These are phyloP conservation scores for Tragulus kanchil DNA, from an alignment of 2,113 vertebrate species.

Conservation along the genomic window DNA sequence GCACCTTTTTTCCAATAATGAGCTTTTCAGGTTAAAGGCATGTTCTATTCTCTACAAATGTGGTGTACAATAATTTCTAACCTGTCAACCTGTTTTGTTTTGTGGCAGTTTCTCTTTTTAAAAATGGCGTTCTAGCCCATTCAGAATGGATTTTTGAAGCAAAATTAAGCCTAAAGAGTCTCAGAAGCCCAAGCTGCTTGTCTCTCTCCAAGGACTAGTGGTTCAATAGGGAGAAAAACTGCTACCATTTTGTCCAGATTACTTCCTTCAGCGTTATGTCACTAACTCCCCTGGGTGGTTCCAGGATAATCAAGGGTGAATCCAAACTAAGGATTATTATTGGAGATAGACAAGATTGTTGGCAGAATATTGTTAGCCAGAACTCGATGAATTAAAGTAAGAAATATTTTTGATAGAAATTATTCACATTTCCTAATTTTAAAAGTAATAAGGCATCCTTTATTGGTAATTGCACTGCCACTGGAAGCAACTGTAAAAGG, in stretches of 20 bases:
- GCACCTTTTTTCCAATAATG: slow-evolving; percentile 67
- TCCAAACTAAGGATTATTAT: background rate
- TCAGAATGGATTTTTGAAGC: slow-evolving; percentile 68
- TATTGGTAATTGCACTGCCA: background rate
- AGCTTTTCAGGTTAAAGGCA: slow-evolving; percentile 75
- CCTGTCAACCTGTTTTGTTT: slow-evolving; percentile 78
- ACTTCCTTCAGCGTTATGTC: background rate
- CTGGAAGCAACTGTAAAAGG: background rate
- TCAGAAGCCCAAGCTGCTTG: slow-evolving; percentile 37
- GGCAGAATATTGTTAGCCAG: background rate
- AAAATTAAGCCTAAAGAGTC: slow-evolving; percentile 76
- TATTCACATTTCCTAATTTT: background rate
- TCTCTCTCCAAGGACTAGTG: slow-evolving; percentile 59
- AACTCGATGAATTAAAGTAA: background rate
- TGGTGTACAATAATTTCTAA: slow-evolving; percentile 74
- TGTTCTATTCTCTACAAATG: slow-evolving; percentile 65
- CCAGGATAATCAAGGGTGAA: background rate
- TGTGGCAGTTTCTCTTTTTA: slow-evolving; percentile 63
- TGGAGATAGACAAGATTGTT: background rate
- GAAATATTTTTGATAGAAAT: background rate
- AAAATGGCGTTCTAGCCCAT: slow-evolving; percentile 74
- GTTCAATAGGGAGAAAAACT: slow-evolving; percentile 52
- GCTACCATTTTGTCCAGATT: background rate
- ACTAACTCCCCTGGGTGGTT: background rate
- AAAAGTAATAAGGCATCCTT: background rate